phyloP scores from a whole-genome alignment of 2,797 vertebrate genomes.

The Acomys russatus region DNA sequence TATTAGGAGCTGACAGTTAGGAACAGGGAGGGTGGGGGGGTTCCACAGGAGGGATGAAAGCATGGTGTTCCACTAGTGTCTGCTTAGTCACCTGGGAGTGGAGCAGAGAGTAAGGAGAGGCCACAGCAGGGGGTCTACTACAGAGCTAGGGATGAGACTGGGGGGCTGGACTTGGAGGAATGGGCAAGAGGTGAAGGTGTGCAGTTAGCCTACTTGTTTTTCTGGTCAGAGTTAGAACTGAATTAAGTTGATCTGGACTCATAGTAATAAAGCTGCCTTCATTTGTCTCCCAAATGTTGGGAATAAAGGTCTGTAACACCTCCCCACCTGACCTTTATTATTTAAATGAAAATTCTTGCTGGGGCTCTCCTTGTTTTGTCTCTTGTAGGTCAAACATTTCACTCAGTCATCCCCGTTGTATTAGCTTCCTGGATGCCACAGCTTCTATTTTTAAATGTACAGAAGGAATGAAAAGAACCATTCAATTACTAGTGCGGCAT shows the following conservation, averaged over 20 bases:
- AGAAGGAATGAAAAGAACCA: not conserved
- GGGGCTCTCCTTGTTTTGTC: not conserved
- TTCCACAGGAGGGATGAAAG: not conserved
- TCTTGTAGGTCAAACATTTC: not conserved
- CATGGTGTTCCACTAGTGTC: not conserved
- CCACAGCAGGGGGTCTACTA: not conserved
- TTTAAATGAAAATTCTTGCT: not conserved
- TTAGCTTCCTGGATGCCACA: not conserved
- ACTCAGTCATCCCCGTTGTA: not conserved
- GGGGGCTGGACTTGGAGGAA: not conserved
- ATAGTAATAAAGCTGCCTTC: not conserved
- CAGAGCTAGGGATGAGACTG: not conserved
- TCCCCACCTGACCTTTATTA: not conserved
- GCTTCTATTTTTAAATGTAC: constrained; percentile 20
- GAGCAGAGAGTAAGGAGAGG: not conserved
- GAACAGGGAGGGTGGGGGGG: not conserved
- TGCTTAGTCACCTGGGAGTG: not conserved
- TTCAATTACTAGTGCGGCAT: not conserved
- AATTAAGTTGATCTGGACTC: not conserved
- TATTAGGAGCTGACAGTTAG: not conserved
- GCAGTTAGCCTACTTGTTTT: not conserved
- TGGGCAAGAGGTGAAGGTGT: not conserved
- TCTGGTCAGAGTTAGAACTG: not conserved
- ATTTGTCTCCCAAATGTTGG: not conserved
- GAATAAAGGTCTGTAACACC: not conserved